Evolutionary conservation across 2,888 invertebrate species (phyloP).

Genomic region (Pristionchus japonicus): DNA sequence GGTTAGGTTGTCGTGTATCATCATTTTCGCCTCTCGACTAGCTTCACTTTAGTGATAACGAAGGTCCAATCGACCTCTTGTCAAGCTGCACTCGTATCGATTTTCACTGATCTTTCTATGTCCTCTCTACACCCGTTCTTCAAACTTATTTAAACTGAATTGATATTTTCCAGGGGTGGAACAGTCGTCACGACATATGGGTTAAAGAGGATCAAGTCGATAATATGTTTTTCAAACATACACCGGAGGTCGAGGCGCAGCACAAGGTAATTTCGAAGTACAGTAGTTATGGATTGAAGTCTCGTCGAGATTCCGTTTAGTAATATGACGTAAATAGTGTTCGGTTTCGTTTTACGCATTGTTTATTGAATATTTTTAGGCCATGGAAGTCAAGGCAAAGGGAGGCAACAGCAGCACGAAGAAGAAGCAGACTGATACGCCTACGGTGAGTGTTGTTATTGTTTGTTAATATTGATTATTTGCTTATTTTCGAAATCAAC

Average conservation of each 20-base stretch:
- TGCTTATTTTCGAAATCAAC: too few species aligned
- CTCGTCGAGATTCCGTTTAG: not conserved
- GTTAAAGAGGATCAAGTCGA: not conserved
- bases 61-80: not conserved
- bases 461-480: too few species aligned
- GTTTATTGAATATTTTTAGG: not conserved
- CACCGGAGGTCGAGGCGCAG: not conserved
- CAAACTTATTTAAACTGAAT: not conserved
- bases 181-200: not conserved
- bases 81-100: not conserved
- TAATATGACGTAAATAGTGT: not conserved
- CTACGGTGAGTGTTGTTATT: not conserved
- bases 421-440: not conserved
- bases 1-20: too few species aligned
- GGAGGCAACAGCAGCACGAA: not conserved
- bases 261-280: not conserved
- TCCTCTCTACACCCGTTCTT: not conserved
- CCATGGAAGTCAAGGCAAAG: too few species aligned
- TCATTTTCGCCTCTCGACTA: too few species aligned
- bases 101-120: not conserved
- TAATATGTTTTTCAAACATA: constrained; percentile 3
- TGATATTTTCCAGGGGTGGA: not conserved
- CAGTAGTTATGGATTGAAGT: not conserved
- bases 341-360: not conserved
- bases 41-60: not conserved